Evolutionary conservation across 2,113 vertebrate species (phyloP).

Genomic region (Ptychochromis oligacanthus): DNA sequence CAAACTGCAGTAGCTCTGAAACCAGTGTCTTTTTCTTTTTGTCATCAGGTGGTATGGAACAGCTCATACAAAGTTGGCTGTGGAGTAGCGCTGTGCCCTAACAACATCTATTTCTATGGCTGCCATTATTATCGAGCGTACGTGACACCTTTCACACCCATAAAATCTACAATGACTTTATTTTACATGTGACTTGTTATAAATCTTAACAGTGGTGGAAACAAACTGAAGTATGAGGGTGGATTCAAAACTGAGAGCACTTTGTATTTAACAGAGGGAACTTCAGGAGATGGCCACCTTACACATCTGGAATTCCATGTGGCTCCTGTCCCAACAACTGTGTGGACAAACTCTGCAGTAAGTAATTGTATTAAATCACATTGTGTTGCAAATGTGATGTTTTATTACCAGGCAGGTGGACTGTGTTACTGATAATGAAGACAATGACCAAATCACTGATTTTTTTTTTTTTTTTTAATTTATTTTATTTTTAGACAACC

Average conservation of each 20-base stretch:
- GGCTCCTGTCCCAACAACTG: constrained; percentile 66
- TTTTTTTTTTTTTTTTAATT: background rate
- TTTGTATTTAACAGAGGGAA: constrained; percentile 70
- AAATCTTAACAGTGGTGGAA: background rate
- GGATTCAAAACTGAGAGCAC: background rate
- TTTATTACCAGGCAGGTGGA: background rate
- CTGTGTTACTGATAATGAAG: background rate
- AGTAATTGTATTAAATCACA: constrained; percentile 30
- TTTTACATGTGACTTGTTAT: background rate
- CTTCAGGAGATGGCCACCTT: constrained; percentile 58
- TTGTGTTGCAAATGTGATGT: background rate
- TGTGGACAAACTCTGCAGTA: constrained; percentile 77
- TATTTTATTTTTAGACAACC: constrained; percentile 66
- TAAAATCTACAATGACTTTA: background rate
- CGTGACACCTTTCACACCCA: constrained; percentile 1
- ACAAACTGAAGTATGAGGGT: background rate
- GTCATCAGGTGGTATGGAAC: constrained; percentile 76
- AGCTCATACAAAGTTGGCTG: constrained; percentile 76
- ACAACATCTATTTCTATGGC: constrained; percentile 62
- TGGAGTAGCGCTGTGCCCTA: constrained; percentile 53
- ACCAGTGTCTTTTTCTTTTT: background rate
- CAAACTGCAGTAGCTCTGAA: background rate
- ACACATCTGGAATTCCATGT: constrained; percentile 59
- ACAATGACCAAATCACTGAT: background rate
- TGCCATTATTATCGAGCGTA: constrained; percentile 80